Conservation (phyloP, 2,888 invertebrate genomes). For the Agrotis exclamationis region DNA sequence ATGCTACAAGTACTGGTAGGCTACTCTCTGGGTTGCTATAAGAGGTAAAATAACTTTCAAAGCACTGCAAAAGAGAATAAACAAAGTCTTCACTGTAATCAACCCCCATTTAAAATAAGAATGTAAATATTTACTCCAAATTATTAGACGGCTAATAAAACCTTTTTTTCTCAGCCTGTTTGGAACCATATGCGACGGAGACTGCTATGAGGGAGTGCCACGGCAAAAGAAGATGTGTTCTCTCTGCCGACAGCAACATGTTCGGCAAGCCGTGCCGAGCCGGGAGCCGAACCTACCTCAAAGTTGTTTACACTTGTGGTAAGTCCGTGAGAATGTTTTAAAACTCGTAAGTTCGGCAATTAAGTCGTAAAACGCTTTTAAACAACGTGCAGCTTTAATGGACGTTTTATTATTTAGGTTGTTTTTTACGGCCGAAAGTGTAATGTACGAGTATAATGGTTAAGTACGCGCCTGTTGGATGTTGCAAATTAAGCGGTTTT, state of each 20-base stretch:
- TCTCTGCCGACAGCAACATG: constrained; percentile 95
- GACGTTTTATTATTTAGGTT: constrained; percentile 35
- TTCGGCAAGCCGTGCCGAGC: constrained; percentile 96
- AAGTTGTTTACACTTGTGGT: constrained; percentile 97
- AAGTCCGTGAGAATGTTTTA: constrained; percentile 82
- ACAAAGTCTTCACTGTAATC: background rate
- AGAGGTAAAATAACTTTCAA: background rate
- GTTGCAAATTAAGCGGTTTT: background rate
- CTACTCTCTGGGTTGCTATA: too few relatives aligned
- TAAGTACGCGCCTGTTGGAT: constrained; percentile 1
- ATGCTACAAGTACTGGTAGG: too few relatives aligned
- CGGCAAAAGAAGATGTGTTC: constrained; percentile 95
- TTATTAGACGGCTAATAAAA: constrained; percentile 53
- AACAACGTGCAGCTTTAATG: constrained; percentile 40
- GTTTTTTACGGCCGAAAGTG: constrained; percentile 39
- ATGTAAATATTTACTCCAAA: constrained; percentile 47
- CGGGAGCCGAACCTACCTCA: constrained; percentile 95
- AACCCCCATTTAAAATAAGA: background rate
- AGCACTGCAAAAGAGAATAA: background rate
- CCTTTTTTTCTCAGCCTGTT: constrained; percentile 92
- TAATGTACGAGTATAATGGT: constrained; percentile 22
- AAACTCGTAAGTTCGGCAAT: constrained; percentile 46
- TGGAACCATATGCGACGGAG: constrained; percentile 97
- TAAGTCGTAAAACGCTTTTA: constrained; percentile 56
- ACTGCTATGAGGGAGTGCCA: constrained; percentile 97